Percentiles rank a stretch among this genome's conserved stretches.
phyloP scores from a whole-genome alignment of 2,888 invertebrate genomes.

The Orthosia cruda region DNA sequence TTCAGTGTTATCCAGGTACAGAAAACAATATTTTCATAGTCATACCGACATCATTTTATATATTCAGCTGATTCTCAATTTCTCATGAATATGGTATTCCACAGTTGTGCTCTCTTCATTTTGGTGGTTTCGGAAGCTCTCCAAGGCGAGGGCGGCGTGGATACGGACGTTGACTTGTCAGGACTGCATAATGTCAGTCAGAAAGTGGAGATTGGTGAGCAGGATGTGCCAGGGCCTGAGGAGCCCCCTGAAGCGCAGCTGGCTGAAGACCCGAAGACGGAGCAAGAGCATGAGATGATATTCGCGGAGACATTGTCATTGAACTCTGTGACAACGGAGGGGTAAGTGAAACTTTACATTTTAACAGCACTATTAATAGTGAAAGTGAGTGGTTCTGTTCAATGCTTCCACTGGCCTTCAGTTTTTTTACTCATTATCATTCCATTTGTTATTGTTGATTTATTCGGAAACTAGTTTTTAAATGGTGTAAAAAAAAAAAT shows the following conservation, averaged over 20 bases:
- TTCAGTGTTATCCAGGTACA: conserved; percentile 92
- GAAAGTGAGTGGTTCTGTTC: conserved; percentile 67
- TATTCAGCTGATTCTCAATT: conserved; percentile 34
- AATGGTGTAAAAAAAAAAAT: neutral
- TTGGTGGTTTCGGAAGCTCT: conserved; percentile 92
- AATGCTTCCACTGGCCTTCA: conserved; percentile 63
- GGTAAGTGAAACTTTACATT: conserved; percentile 83
- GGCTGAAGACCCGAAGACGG: conserved; percentile 59
- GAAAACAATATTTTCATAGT: conserved; percentile 41
- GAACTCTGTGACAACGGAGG: conserved; percentile 91
- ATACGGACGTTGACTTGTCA: conserved; percentile 83
- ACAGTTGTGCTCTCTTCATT: conserved; percentile 92
- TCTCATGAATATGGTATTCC: conserved; percentile 64
- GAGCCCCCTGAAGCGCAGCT: conserved; percentile 52
- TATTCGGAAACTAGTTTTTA: conserved; percentile 27
- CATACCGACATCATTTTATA: conserved; percentile 7
- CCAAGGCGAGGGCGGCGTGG: conserved; percentile 80
- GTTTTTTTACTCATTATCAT: conserved; percentile 55
- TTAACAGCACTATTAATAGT: conserved; percentile 41
- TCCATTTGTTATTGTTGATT: conserved; percentile 42
- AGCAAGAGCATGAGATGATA: conserved; percentile 85
- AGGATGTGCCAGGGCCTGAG: conserved; percentile 64
- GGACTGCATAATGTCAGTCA: conserved; percentile 88
- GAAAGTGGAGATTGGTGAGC: conserved; percentile 73
- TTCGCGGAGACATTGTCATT: conserved; percentile 90